A percentile compares a stretch with the other conserved stretches of the same genome.
These are phyloP conservation scores for Aptenodytes forsteri DNA, from an alignment of 2,113 vertebrate genomes.

Conservation along the genomic window DNA sequence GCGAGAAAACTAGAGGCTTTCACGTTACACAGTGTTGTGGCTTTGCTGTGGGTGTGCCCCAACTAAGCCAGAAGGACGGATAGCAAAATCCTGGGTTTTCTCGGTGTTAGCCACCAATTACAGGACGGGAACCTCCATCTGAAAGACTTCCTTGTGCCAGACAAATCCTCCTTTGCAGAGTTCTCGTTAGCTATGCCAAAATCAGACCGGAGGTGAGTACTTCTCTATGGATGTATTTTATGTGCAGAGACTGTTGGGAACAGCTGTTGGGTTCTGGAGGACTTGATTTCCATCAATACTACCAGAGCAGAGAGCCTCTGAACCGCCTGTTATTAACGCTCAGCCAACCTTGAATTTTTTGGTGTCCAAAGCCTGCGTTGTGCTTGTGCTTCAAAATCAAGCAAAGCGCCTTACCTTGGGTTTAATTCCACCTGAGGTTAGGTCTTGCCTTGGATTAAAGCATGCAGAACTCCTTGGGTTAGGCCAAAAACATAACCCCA, in stretches of 20 bases:
- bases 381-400: background rate
- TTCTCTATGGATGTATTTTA: background rate
- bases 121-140: background rate
- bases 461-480: background rate
- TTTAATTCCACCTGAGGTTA: background rate
- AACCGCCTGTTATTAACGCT: background rate
- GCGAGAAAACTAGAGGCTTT: accelerated
- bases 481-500: background rate
- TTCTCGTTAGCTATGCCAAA: background rate
- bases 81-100: background rate
- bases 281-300: background rate
- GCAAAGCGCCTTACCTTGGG: background rate
- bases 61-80: background rate
- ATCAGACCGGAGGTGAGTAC: background rate
- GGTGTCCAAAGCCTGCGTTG: background rate
- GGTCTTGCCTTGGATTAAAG: background rate
- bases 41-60: background rate
- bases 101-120: background rate
- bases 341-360: background rate
- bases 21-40: accelerated
- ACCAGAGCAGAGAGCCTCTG: background rate
- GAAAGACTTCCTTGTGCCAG: background rate
- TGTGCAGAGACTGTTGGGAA: background rate
- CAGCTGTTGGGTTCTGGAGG: background rate
- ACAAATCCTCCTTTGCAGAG: background rate